phyloP scores from a whole-genome alignment of 2,113 vertebrate species.

The Stomatorhinus ivindoensis region DNA sequence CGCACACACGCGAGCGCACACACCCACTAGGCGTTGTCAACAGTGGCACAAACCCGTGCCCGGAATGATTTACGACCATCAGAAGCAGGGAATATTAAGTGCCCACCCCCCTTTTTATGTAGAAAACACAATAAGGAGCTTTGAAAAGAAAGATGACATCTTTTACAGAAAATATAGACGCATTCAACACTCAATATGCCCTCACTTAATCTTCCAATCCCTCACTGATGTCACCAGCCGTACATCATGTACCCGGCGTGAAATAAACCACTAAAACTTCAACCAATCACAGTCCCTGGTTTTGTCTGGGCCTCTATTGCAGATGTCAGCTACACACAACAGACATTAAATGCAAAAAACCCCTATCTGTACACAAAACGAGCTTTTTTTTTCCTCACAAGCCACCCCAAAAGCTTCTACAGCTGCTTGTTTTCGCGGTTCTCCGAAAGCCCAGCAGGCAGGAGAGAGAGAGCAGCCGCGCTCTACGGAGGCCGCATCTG shows the following conservation, averaged over 20 bases:
- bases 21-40: background rate
- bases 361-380: background rate
- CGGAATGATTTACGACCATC: background rate
- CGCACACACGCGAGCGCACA: background rate
- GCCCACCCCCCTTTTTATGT: background rate
- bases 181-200: background rate
- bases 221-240: background rate
- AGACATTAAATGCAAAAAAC: background rate
- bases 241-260: background rate
- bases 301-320: conserved; percentile 3
- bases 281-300: background rate
- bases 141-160: conserved; percentile 3
- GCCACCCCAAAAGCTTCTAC: background rate
- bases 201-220: background rate
- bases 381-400: background rate
- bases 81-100: background rate
- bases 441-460: background rate
- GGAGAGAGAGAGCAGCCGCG: background rate
- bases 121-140: background rate
- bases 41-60: background rate
- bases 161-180: background rate
- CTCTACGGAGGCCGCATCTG: background rate
- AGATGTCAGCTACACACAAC: background rate
- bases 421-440: background rate
- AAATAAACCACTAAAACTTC: background rate